Percentiles rank a stretch among this genome's conserved stretches.
Conservation (phyloP, 2,888 invertebrate species). For the Apotomis capreana region DNA sequence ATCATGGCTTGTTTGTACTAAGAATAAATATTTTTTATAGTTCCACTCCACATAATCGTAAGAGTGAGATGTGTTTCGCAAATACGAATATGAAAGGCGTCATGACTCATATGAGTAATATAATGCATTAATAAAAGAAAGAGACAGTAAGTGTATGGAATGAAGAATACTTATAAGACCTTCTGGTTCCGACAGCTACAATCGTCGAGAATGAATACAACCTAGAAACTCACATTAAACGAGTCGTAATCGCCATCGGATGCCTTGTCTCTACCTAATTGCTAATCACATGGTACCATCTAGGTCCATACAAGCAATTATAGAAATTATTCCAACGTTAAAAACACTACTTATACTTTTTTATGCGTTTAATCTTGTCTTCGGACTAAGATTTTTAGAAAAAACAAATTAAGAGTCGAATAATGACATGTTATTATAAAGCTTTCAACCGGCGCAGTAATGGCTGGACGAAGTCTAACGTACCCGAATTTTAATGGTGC, state of each 20-base stretch:
- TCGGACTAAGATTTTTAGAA: constrained; percentile 36
- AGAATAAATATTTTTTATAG: constrained; percentile 14
- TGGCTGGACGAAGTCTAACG: constrained; percentile 44
- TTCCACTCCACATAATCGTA: constrained; percentile 11
- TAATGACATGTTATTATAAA: constrained; percentile 67
- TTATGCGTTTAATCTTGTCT: constrained; percentile 34
- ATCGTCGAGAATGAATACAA: constrained; percentile 35
- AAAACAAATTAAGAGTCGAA: constrained; percentile 52
- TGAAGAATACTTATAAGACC: not conserved
- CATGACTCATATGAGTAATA: constrained; percentile 21
- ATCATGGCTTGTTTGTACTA: not conserved
- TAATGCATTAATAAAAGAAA: not conserved
- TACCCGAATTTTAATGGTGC: constrained; percentile 62
- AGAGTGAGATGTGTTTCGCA: constrained; percentile 20
- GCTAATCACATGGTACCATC: constrained; percentile 40
- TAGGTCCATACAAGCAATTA: constrained; percentile 40
- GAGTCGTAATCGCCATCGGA: constrained; percentile 31
- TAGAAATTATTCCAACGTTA: constrained; percentile 39
- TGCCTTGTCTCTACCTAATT: constrained; percentile 38
- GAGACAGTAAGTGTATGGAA: not conserved
- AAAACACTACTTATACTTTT: constrained; percentile 38
- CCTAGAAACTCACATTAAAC: constrained; percentile 40
- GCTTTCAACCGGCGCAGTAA: constrained; percentile 57
- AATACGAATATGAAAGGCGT: constrained; percentile 2
- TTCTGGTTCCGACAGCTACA: constrained; percentile 6